These are phyloP conservation scores for Alouatta palliata DNA, from an alignment of 2,113 vertebrate species.

Conservation along the genomic window DNA sequence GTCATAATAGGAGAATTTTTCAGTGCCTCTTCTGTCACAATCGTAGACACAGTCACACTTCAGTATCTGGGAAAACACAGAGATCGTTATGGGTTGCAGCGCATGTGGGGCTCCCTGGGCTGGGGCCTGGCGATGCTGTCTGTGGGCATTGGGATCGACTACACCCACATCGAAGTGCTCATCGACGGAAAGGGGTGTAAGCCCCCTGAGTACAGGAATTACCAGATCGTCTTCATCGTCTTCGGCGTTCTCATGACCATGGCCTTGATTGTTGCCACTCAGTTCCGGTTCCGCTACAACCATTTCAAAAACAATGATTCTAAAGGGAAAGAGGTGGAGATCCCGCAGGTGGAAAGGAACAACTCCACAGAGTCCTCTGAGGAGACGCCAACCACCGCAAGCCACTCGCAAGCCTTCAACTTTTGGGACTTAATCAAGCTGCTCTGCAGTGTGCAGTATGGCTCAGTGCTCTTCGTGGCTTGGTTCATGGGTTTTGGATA, in stretches of 20 bases:
- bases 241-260: conserved; percentile 96
- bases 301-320: conserved; percentile 81
- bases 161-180: conserved; percentile 85
- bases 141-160: conserved; percentile 97
- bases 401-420: conserved; percentile 84
- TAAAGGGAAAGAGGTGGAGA: conserved; percentile 83
- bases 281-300: conserved; percentile 92
- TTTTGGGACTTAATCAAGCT: conserved; percentile 92
- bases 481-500: conserved; percentile 99
- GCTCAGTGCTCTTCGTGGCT: conserved; percentile 96
- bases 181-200: conserved; percentile 88
- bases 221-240: conserved; percentile 95
- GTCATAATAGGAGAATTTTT: conserved; percentile 98
- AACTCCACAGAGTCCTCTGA: conserved; percentile 75
- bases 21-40: conserved; percentile 96
- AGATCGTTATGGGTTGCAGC: conserved; percentile 96
- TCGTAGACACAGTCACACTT: conserved; percentile 97
- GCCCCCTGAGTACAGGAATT: conserved; percentile 92
- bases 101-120: conserved; percentile 99
- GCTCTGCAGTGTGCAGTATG: conserved; percentile 94
- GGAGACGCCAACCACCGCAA: conserved; percentile 71
- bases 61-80: conserved; percentile 95
- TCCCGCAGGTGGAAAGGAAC: conserved; percentile 84
- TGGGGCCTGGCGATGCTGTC: conserved; percentile 98
- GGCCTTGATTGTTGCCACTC: conserved; percentile 93